These are phyloP conservation scores for Anser cygnoides DNA, from an alignment of 2,113 vertebrate species.

Conservation along the genomic window DNA sequence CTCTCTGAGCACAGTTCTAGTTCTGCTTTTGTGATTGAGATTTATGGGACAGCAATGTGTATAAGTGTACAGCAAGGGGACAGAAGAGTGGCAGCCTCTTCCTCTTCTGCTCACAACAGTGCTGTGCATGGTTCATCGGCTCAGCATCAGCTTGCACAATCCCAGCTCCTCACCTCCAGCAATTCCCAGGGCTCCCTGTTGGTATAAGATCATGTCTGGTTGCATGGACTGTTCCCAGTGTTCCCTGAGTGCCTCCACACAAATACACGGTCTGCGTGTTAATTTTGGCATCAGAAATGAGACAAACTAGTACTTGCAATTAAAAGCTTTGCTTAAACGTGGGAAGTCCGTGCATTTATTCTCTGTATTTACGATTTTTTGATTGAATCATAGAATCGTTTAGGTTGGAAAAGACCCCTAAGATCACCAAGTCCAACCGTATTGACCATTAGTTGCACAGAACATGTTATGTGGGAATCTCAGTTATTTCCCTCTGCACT, in stretches of 20 bases:
- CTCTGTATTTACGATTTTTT: background rate
- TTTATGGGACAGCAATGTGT: background rate
- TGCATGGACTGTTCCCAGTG: background rate
- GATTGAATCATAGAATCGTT: background rate
- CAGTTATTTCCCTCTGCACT: background rate
- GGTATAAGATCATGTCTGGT: background rate
- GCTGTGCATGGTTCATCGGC: fast-evolving
- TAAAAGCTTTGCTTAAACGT: background rate
- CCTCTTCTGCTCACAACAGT: background rate
- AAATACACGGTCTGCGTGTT: background rate
- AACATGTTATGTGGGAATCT: background rate
- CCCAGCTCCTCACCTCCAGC: background rate
- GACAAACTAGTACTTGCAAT: background rate
- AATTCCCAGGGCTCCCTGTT: background rate
- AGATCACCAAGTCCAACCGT: no score
- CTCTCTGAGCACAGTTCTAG: background rate
- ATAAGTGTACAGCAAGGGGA: background rate
- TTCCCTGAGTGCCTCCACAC: background rate
- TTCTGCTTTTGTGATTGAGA: background rate
- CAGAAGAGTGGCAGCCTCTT: background rate
- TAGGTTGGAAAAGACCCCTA: no score
- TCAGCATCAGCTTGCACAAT: background rate
- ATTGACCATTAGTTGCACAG: no score
- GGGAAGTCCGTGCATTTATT: background rate
- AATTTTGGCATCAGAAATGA: background rate